Conservation (phyloP, 2,113 vertebrate species). For the Tringa solitaria region DNA sequence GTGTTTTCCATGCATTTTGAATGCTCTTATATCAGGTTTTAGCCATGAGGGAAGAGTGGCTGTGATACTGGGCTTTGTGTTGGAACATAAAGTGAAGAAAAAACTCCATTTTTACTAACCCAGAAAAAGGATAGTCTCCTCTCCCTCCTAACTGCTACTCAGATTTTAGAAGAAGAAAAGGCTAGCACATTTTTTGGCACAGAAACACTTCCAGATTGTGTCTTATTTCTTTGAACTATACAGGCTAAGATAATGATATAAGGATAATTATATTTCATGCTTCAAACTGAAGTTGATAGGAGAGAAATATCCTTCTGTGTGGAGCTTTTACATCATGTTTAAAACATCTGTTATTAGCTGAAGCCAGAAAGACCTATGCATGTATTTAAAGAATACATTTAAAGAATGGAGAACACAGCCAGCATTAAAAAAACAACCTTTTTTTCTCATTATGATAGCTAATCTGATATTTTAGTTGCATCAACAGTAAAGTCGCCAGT, state of each 20-base stretch:
- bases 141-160: slow-evolving; percentile 1
- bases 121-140: slow-evolving; percentile 1
- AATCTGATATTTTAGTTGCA: neutral
- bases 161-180: slow-evolving; percentile 69
- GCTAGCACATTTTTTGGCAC: slow-evolving; percentile 80
- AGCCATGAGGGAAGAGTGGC: neutral
- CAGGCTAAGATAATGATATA: slow-evolving; percentile 77
- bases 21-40: neutral
- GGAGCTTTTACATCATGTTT: slow-evolving; percentile 48
- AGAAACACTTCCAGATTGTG: slow-evolving; percentile 77
- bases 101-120: neutral
- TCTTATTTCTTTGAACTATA: slow-evolving; percentile 78
- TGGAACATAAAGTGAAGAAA: neutral
- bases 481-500: neutral
- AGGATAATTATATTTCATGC: slow-evolving; percentile 76
- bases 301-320: slow-evolving; percentile 70
- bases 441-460: neutral
- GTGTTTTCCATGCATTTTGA: neutral
- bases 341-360: slow-evolving; percentile 64
- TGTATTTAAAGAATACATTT: slow-evolving; percentile 45
- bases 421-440: neutral
- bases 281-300: slow-evolving; percentile 75
- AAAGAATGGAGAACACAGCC: neutral
- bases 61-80: neutral
- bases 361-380: slow-evolving; percentile 58